Conservation (phyloP, 2,888 invertebrate species). For the Pomacea canaliculata region DNA sequence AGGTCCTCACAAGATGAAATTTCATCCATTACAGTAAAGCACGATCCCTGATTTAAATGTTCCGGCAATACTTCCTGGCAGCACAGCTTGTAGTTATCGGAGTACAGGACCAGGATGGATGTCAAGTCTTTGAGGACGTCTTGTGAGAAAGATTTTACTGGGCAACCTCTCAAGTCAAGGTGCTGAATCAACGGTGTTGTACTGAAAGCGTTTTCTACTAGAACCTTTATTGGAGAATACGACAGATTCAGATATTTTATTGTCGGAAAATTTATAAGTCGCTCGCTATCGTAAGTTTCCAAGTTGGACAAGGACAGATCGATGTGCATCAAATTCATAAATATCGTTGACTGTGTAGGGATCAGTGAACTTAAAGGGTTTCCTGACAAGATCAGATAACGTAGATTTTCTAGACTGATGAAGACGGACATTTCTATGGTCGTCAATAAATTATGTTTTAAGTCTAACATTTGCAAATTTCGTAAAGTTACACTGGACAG, state of each 20-base stretch:
- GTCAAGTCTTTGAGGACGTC: slow-evolving; percentile 7
- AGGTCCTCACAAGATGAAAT: slow-evolving; percentile 28
- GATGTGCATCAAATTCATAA: background rate
- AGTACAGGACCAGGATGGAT: background rate
- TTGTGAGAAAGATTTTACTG: background rate
- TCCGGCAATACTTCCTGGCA: slow-evolving; percentile 10
- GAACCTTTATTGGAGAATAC: background rate
- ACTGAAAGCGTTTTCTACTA: slow-evolving; percentile 8
- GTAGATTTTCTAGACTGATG: background rate
- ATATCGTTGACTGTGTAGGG: background rate
- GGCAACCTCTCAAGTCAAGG: slow-evolving; percentile 11
- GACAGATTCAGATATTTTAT: slow-evolving; percentile 2
- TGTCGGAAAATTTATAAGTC: background rate
- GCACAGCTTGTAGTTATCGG: slow-evolving; percentile 24
- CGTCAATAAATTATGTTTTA: background rate
- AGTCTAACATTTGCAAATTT: slow-evolving; percentile 7
- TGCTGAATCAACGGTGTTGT: background rate
- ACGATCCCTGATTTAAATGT: slow-evolving; percentile 1
- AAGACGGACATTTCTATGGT: background rate
- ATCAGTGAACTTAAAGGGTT: slow-evolving; percentile 2
- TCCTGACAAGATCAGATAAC: background rate
- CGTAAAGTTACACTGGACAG: background rate
- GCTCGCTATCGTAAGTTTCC: background rate
- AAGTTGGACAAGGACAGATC: slow-evolving; percentile 2
- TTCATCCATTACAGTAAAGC: slow-evolving; percentile 18